Evolutionary conservation across 2,888 invertebrate species (phyloP).

Genomic region (Hypercompe scribonia): DNA sequence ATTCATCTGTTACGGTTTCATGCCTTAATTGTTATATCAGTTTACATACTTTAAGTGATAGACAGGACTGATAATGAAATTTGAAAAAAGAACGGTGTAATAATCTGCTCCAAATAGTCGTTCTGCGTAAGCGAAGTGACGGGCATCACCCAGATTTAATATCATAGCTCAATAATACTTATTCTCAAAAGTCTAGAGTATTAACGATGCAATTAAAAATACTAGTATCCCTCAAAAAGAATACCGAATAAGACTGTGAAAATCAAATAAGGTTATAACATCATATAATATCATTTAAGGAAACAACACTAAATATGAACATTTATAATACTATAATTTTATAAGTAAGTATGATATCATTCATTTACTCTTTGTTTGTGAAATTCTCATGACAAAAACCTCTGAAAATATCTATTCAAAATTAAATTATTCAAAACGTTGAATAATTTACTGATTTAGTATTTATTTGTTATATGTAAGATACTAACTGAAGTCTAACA

Average conservation of each 20-base stretch:
- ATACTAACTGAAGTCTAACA: not conserved
- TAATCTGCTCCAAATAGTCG: too few species aligned
- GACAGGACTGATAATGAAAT: too few species aligned
- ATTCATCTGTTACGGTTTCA: too few species aligned
- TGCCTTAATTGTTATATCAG: too few species aligned
- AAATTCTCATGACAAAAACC: not conserved
- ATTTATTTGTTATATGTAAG: too few species aligned
- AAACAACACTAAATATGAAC: not conserved
- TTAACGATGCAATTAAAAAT: too few species aligned
- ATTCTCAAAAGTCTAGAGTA: not conserved
- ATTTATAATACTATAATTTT: not conserved
- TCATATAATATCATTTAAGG: not conserved
- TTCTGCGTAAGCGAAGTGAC: too few species aligned
- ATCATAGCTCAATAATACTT: not conserved
- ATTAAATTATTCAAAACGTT: not conserved
- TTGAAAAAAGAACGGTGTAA: too few species aligned
- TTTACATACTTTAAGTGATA: too few species aligned
- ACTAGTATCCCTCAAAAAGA: too few species aligned
- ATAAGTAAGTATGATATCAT: not conserved
- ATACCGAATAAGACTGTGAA: too few species aligned
- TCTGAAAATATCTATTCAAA: not conserved
- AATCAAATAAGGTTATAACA: too few species aligned
- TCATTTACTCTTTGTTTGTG: not conserved
- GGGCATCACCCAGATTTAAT: not conserved
- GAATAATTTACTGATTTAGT: not conserved